Evolutionary conservation across 2,113 vertebrate species (phyloP).

Genomic region (Fulica atra): DNA sequence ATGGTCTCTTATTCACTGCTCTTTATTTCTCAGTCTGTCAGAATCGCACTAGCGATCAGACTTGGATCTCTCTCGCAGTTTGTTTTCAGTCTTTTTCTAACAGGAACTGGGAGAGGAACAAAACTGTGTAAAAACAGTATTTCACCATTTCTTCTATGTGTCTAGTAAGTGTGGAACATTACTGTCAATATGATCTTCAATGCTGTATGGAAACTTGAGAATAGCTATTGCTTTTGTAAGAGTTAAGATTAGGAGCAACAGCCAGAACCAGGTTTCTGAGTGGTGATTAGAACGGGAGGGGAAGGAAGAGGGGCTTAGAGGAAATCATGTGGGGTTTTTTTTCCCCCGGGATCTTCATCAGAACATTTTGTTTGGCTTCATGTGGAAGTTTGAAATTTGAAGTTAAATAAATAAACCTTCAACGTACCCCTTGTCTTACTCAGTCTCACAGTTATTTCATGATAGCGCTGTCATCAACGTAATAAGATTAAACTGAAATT

Average conservation of each 20-base stretch:
- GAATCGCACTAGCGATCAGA: background rate
- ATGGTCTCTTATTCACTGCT: background rate
- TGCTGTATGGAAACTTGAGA: background rate
- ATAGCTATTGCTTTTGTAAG: background rate
- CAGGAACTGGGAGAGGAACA: background rate
- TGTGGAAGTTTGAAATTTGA: background rate
- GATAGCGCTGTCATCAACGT: background rate
- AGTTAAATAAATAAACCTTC: background rate
- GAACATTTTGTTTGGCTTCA: background rate
- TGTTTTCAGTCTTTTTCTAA: background rate
- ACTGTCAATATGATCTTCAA: background rate
- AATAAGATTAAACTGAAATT: constrained; percentile 17
- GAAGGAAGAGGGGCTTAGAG: background rate
- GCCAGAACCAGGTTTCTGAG: background rate
- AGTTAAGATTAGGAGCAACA: background rate
- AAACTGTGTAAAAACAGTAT: background rate
- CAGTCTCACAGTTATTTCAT: background rate
- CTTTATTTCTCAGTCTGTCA: background rate
- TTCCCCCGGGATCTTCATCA: background rate
- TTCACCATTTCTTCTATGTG: background rate
- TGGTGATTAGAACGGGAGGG: background rate
- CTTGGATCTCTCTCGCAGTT: background rate
- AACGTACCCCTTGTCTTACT: background rate
- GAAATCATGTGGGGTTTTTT: background rate
- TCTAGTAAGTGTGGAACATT: background rate